Conservation (phyloP, 2,888 invertebrate species). For the Drosophila nigricruria region DNA sequence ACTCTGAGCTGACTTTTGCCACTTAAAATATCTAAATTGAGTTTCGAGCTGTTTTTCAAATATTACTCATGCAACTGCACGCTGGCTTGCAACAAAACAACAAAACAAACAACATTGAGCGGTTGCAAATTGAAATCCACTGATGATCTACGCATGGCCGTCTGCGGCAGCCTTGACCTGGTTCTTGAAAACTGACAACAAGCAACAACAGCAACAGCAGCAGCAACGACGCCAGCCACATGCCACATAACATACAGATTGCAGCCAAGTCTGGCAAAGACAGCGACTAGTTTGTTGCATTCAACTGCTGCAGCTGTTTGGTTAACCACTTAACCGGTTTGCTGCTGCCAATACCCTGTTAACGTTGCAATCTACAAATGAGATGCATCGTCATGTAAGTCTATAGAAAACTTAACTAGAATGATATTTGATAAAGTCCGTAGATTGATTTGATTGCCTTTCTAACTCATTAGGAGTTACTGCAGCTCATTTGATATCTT, state of each 20-base stretch:
- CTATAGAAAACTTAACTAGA: not conserved
- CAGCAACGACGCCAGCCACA: conserved; percentile 47
- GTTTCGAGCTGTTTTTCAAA: not conserved
- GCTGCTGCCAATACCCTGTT: conserved; percentile 20
- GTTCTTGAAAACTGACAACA: conserved; percentile 64
- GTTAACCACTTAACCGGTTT: conserved; percentile 50
- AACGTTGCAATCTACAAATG: too few species aligned
- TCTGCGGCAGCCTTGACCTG: conserved; percentile 70
- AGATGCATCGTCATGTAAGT: not conserved
- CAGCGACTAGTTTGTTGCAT: conserved; percentile 39
- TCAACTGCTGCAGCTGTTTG: conserved; percentile 56
- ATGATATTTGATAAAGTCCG: too few species aligned
- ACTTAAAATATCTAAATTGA: not conserved
- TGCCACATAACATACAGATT: conserved; percentile 41
- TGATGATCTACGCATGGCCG: conserved; percentile 66
- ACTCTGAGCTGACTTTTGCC: not conserved
- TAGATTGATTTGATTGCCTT: too few species aligned
- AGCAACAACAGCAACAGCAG: conserved; percentile 18
- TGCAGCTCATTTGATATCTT: too few species aligned
- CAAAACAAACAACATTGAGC: conserved; percentile 22
- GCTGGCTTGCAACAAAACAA: conserved; percentile 42
- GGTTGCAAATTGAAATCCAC: conserved; percentile 39
- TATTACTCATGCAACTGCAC: conserved; percentile 10
- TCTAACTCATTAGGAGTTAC: too few species aligned
- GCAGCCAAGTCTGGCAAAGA: conserved; percentile 50